Conservation (phyloP, 2,113 vertebrate genomes). For the Orthonyx spaldingii region DNA sequence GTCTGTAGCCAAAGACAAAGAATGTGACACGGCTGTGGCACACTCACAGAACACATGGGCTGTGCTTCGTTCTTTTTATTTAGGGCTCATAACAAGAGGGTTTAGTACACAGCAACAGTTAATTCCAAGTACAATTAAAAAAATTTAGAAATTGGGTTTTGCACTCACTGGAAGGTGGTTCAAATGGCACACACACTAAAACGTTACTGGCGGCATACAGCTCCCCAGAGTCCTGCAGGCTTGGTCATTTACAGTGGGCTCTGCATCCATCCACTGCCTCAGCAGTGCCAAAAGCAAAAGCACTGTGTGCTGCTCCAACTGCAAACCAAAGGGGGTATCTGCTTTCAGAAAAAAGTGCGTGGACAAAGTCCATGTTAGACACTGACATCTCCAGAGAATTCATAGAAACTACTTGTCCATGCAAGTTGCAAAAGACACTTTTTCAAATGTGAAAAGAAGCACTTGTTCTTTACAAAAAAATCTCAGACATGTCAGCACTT, state of each 20-base stretch:
- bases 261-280: neutral
- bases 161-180: conserved; percentile 67
- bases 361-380: conserved; percentile 71
- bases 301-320: conserved; percentile 6
- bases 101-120: conserved; percentile 81
- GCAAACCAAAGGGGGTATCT: conserved; percentile 35
- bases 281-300: conserved; percentile 49
- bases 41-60: conserved; percentile 25
- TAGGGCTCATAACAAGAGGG: conserved; percentile 73
- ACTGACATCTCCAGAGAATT: conserved; percentile 66
- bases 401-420: conserved; percentile 55
- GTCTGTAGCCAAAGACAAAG: neutral
- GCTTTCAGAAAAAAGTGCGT: conserved; percentile 39
- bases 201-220: conserved; percentile 49
- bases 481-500: conserved; percentile 21
- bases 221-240: conserved; percentile 38
- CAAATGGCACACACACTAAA: conserved; percentile 68
- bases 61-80: conserved; percentile 78
- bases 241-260: conserved; percentile 11
- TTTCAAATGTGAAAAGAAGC: conserved; percentile 75
- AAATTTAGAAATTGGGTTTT: conserved; percentile 72
- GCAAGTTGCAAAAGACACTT: conserved; percentile 70
- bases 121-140: conserved; percentile 78
- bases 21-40: neutral
- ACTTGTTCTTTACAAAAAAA: conserved; percentile 65